Evolutionary conservation across 1,140 invertebrate species (phyloP), one percentile per base, ranked within the genome.

Genomic region (Tachypleus tridentatus): DNA sequence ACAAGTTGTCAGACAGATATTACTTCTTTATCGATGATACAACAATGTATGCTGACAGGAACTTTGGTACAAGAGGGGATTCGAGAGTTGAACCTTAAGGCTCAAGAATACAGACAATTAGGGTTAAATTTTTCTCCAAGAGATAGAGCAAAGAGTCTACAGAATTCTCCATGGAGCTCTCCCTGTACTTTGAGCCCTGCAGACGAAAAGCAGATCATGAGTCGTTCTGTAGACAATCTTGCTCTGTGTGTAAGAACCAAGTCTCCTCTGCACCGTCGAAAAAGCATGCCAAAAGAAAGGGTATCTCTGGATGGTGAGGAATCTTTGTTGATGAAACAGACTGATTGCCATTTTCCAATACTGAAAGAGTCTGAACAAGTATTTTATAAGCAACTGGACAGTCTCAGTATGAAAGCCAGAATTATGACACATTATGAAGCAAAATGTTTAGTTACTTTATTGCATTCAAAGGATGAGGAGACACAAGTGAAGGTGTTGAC

Each of bases 131-230:
- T 69, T 11, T 64, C 63, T 10, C 67, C 61, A 29, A 62, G 63
- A 56, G 11, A 70, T 75, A 65, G 81, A 78, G 29, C 29, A 79
- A 73, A 77, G 78, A 70, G 64, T 49, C 70, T 70, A 11, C 67
- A 80, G 77, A 76, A 75, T 64, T 80, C 80, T 8, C 80, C 80
- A 0, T 82, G 80, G 80, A 80, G 78, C 67, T 81, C 80, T 3
- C 80, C 80, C 3, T 73, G 79, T 49, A 79, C 80, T 8, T 70
- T 82, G 8, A 80, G 79, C 66, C 80, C 80, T 29, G 80, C 81
- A 5, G 79, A 81, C 68, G 75, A 79, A 50, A 73, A 77, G 6
- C 79, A 81, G 49, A 76, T 80, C 51, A 72, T 81, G 57, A 80
- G 79, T 68, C 73, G 75, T 51, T 82, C 80, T 4, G 77, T 77